Evolutionary conservation across 92 coral and sea anemone genomes (phyloP), one percentile per base, ranked within the genome.

Genomic region (Porites rus): DNA sequence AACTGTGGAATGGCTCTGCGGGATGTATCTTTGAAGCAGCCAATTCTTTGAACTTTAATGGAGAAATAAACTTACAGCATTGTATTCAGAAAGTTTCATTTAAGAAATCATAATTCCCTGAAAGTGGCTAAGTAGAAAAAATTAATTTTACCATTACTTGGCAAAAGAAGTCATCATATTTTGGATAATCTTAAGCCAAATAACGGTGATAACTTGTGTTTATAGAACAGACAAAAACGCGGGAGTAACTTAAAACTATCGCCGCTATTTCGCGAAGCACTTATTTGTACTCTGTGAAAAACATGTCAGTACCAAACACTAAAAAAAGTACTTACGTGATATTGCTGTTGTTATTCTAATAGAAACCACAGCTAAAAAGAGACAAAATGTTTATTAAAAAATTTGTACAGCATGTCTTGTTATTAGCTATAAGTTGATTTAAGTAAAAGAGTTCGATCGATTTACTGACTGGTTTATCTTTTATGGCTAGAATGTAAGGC

Each of bases 1-100:
- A 78, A n/a, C 10, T 58, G 69, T 7, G 86, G 90, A 59, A 83
- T 86, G 3, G 94, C 94, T 83, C 94, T 58, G 51, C 66, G 91
- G 14, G 62, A 65, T n/a, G 71, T 91, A 82, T 91, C 94, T 58
- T 60, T 77, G 52, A 61, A 91, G 71, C 94, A 91, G 68, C 91
- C 91, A 16, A 88, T 83, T 31, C 65, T 12, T 78, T 24, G 82
- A 61, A 78, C 82, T 78, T 17, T 11, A 16, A 61, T 60, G 69
- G 56, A 20, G 22, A 24, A 21, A 2, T 25, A 24, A 53, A 2
- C 9, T 66, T 66, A 10, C 16, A 10, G 8, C 6, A 56, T 10
- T 56, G 61, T 14, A 56, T 56, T 56, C 61, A 56, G 61, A 56
- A 56, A 56, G 61, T 38, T 38, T 38, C 46, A 38, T 38, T 0